These are phyloP conservation scores for Stegostoma tigrinum DNA, from an alignment of 2,113 vertebrate species.

Conservation along the genomic window DNA sequence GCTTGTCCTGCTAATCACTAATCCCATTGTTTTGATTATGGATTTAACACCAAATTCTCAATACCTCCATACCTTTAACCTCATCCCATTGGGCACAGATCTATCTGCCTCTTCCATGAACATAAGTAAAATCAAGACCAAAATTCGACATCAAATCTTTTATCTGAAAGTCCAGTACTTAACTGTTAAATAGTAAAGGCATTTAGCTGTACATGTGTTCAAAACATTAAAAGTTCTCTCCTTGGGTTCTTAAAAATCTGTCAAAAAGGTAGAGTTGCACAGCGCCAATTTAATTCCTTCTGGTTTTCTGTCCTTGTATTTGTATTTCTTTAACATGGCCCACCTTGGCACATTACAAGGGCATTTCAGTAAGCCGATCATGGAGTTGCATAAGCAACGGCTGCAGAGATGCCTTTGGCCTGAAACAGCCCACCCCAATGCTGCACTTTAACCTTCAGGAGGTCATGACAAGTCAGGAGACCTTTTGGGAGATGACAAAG, in stretches of 20 bases:
- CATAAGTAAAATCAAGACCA: background rate
- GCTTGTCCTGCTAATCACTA: no score
- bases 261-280: background rate
- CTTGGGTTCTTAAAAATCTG: background rate
- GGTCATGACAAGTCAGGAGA: constrained; percentile 7
- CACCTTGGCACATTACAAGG: background rate
- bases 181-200: background rate
- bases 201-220: background rate
- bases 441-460: constrained; percentile 5
- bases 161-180: background rate
- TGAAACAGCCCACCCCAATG: background rate
- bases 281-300: background rate
- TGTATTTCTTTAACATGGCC: background rate
- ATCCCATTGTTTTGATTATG: no score
- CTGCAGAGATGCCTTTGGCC: background rate
- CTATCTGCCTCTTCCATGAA: background rate
- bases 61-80: no score
- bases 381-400: background rate
- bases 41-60: no score
- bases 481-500: constrained; percentile 4
- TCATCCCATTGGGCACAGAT: no score
- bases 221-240: background rate
- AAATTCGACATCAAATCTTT: background rate
- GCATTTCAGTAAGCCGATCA: constrained; percentile 13
- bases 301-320: background rate